A percentile compares a stretch with the other conserved stretches of the same genome.
Conservation (phyloP, 2,113 vertebrate species). For the Hyla sarda region DNA sequence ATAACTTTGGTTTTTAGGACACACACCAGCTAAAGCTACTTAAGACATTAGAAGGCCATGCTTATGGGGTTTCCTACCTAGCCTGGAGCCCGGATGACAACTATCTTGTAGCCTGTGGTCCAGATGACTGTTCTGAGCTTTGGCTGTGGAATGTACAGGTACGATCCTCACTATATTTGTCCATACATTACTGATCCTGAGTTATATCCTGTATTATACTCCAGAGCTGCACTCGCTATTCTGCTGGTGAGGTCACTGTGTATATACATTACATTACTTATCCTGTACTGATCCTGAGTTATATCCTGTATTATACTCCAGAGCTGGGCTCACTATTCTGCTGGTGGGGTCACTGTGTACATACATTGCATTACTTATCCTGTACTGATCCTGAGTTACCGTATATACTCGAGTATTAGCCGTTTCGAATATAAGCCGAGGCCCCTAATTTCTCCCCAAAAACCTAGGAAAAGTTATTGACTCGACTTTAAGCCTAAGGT, state of each 20-base stretch:
- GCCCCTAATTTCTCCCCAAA: too few relatives aligned
- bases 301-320: too few relatives aligned
- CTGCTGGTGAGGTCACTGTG: not conserved
- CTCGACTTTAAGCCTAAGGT: too few relatives aligned
- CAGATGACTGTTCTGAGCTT: slow-evolving; percentile 97
- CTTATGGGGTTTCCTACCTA: slow-evolving; percentile 96
- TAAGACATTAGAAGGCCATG: slow-evolving; percentile 95
- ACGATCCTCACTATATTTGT: slow-evolving; percentile 57
- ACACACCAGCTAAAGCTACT: slow-evolving; percentile 91
- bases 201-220: not conserved
- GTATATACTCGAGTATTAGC: too few relatives aligned
- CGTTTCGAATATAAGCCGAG: too few relatives aligned
- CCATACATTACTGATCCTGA: not conserved
- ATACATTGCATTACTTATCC: too few relatives aligned
- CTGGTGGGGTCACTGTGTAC: too few relatives aligned
- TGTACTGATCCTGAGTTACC: too few relatives aligned
- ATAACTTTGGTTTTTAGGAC: slow-evolving; percentile 74
- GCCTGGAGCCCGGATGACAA: slow-evolving; percentile 96
- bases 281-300: too few relatives aligned
- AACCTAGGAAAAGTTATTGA: too few relatives aligned
- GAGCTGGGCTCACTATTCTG: too few relatives aligned
- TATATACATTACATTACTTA: too few relatives aligned
- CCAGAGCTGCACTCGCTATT: not conserved
- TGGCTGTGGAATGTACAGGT: slow-evolving; percentile 99
- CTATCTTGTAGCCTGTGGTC: slow-evolving; percentile 95